Evolutionary conservation across 2,797 vertebrate species (phyloP), one percentile per base, ranked within the genome.

Genomic region (Crax fasciolata): DNA sequence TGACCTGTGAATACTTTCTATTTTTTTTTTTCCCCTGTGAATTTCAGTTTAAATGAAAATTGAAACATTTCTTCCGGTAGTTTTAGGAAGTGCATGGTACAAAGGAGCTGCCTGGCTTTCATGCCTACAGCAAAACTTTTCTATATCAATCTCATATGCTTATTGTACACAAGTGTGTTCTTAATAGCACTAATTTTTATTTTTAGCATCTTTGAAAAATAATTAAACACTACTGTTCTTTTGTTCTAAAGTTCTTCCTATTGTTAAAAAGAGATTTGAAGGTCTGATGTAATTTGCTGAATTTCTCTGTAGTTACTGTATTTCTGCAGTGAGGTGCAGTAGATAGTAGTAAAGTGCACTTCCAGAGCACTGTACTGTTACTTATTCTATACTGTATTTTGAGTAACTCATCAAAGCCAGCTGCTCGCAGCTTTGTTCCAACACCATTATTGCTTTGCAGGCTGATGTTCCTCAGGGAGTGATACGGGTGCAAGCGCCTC

Each of bases 401-500:
- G 94, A 95, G 95, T 73, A 89, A 57, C 86, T 94, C 68, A 89
- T 96, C 89, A 94, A 93, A 96, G 90, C 57, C 97, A 97, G 95
- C 97, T 96, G 95, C 94, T 80, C 90, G 95, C 94, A 97, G 97
- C 96, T 97, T 95, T 96, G 90, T 97, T 97, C 97, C 96, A 97
- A 78, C 95, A 93, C 96, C 61, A n/a, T 98, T 95, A 97, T 95
- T 98, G 96, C 97, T 96, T 97, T 96, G 94, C 96, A 99, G 98
- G 96, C 98, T 98, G 99, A 99, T 76, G 98, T 97, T 88, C 98
- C 98, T 89, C 98, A 98, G 97, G 98, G 99, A 91, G 98, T 99
- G 90, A 99, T 99, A 95, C 98, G 99, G 95, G 99, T 99, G 61
- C 99, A 99, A 84, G 99, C 99, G 2, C 99, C 99, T 41, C 99